Evolutionary conservation across 2,113 vertebrate genomes (phyloP).

Genomic region (Apistogramma diplotaenia): DNA sequence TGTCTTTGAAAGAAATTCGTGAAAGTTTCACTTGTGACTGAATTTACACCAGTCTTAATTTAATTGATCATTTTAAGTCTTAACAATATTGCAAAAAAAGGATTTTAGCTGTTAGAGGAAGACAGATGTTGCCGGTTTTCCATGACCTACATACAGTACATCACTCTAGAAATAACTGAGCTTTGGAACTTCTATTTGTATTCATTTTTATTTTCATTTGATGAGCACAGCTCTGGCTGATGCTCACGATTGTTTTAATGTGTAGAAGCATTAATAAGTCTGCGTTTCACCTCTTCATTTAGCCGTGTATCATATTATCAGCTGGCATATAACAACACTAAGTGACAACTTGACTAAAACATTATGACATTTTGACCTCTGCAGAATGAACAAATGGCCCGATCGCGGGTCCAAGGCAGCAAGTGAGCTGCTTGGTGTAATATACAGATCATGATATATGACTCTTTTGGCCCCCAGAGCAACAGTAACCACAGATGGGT

Average conservation of each 20-base stretch:
- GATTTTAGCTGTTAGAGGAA: neutral
- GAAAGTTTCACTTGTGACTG: neutral
- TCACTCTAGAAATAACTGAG: neutral
- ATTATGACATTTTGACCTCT: slow-evolving; percentile 13
- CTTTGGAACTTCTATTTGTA: neutral
- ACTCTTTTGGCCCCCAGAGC: slow-evolving; percentile 12
- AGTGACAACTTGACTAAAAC: neutral
- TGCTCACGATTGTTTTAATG: too few relatives aligned
- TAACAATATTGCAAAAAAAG: neutral
- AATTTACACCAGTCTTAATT: neutral
- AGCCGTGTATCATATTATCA: neutral
- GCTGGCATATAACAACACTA: neutral
- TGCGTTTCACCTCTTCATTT: neutral
- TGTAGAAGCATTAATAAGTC: neutral
- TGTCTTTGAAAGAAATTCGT: neutral
- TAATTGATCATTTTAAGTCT: neutral
- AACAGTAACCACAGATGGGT: neutral
- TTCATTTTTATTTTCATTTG: neutral
- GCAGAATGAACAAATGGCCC: slow-evolving; percentile 18
- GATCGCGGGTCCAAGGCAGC: slow-evolving; percentile 3
- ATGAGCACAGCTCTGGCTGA: neutral
- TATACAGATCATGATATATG: neutral
- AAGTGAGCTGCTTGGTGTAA: neutral
- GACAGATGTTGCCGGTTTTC: neutral
- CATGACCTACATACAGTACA: neutral